Conservation (phyloP, 1,140 invertebrate species). For the Diplogasteroides magnus region DNA sequence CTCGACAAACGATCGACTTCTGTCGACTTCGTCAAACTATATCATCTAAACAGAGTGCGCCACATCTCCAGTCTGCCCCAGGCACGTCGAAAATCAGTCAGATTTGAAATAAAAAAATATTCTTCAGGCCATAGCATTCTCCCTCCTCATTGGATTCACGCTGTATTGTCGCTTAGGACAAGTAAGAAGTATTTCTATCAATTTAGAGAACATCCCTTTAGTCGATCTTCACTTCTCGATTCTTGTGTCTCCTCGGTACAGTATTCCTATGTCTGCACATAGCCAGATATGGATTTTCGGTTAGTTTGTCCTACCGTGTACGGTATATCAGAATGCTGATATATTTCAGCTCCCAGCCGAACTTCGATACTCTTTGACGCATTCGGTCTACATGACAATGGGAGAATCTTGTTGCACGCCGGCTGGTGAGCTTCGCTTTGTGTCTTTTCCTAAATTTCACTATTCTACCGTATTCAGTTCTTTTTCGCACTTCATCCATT, state of each 20-base stretch:
- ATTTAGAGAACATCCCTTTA: no score
- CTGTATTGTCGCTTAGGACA: background rate
- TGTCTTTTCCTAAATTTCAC: background rate
- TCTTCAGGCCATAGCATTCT: background rate
- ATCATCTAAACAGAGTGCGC: background rate
- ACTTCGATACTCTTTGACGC: background rate
- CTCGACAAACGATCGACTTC: background rate
- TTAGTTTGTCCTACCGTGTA: background rate
- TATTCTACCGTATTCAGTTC: background rate
- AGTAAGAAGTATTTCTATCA: no score
- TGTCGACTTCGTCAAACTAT: background rate
- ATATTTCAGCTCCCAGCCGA: background rate
- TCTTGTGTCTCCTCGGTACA: no score
- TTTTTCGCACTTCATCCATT: background rate
- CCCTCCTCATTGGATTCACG: background rate
- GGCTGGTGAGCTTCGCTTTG: background rate
- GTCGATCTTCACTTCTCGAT: no score
- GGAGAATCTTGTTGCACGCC: background rate
- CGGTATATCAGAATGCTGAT: background rate
- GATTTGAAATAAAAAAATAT: background rate
- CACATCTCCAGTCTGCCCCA: background rate
- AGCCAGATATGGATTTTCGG: background rate
- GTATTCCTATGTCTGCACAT: background rate
- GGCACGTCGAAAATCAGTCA: background rate
- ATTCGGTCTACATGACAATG: background rate